These are phyloP conservation scores for Diaprepes abbreviatus DNA, from an alignment of 2,888 invertebrate species.

Conservation along the genomic window DNA sequence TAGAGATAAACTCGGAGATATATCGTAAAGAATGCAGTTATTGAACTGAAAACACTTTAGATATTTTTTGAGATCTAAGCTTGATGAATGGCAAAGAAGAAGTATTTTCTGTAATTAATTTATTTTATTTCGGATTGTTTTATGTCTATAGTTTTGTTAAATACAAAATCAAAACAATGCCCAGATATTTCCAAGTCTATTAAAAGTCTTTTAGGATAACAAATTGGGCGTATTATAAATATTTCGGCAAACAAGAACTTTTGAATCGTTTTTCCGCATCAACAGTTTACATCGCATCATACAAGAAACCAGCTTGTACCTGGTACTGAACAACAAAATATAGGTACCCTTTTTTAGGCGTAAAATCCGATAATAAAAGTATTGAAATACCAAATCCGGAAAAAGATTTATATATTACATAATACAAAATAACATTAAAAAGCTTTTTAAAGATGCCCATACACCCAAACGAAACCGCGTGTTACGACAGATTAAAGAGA, in stretches of 20 bases:
- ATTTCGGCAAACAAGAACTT: constrained; percentile 19
- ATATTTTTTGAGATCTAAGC: too few relatives aligned
- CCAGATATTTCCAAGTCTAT: too few relatives aligned
- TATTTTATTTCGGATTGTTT: too few relatives aligned
- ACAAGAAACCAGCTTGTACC: constrained; percentile 17
- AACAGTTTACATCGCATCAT: constrained; percentile 28
- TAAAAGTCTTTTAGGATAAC: neutral
- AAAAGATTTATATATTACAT: constrained; percentile 45
- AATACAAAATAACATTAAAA: constrained; percentile 44
- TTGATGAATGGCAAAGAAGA: too few relatives aligned
- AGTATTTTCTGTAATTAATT: too few relatives aligned
- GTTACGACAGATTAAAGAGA: constrained; percentile 38
- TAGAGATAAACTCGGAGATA: too few relatives aligned
- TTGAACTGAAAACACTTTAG: too few relatives aligned
- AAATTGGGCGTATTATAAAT: neutral
- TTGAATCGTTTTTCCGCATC: constrained; percentile 39
- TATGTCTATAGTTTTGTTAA: too few relatives aligned
- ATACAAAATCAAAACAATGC: too few relatives aligned
- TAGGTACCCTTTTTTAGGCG: constrained; percentile 8
- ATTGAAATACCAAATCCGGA: constrained; percentile 26
- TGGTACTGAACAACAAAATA: constrained; percentile 21
- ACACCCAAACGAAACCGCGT: constrained; percentile 23
- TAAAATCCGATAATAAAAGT: constrained; percentile 14
- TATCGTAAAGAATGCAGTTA: too few relatives aligned
- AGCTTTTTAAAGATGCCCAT: constrained; percentile 39